A percentile compares a stretch with the other conserved stretches of the same genome.
Conservation (phyloP, 2,888 invertebrate species). For the Stenotaenia linearis region DNA sequence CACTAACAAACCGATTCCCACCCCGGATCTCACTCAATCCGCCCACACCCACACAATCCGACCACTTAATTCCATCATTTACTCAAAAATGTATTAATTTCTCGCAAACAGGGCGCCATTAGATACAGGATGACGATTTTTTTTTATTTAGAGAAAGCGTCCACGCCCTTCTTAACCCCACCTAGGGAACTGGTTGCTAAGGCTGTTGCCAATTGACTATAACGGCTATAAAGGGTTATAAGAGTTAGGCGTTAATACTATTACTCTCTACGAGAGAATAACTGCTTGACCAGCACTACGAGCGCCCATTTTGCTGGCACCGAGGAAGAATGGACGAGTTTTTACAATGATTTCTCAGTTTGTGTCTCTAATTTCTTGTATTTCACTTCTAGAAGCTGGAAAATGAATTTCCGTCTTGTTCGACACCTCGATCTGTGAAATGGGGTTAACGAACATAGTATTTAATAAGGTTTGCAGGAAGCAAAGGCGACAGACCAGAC, state of each 20-base stretch:
- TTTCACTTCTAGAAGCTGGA: too few species aligned
- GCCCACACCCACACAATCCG: too few species aligned
- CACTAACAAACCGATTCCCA: too few species aligned
- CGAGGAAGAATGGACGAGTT: too few species aligned
- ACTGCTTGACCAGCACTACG: neutral
- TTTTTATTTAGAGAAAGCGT: neutral
- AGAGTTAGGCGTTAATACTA: neutral
- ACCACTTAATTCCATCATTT: too few species aligned
- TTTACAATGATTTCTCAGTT: too few species aligned
- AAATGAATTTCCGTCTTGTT: too few species aligned
- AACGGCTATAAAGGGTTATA: neutral
- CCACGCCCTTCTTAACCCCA: neutral
- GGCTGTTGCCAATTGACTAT: neutral
- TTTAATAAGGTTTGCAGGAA: neutral
- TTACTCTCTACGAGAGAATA: neutral
- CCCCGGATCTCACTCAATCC: too few species aligned
- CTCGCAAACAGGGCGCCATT: neutral
- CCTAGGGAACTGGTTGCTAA: neutral
- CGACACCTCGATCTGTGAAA: neutral
- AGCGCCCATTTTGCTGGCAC: neutral
- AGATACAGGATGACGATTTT: neutral
- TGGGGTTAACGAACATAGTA: neutral
- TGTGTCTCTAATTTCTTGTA: too few species aligned
- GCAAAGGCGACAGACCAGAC: neutral
- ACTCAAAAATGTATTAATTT: neutral